These are phyloP conservation scores for Tipula helvola DNA, from an alignment of 2,888 invertebrate species.

Conservation along the genomic window DNA sequence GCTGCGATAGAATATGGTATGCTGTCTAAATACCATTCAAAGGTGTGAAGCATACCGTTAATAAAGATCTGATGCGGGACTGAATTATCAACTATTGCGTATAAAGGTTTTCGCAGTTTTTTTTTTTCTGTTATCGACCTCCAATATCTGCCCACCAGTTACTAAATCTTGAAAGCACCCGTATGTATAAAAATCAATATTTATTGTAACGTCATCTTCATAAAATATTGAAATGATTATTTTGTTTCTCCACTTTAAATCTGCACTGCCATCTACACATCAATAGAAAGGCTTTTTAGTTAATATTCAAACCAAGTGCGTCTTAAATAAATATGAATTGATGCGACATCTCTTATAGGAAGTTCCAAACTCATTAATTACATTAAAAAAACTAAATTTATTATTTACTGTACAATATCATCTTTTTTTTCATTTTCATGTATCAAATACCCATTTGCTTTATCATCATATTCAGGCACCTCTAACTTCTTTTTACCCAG, in stretches of 20 bases:
- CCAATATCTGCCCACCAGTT: no score
- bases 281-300: not conserved
- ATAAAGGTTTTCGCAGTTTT: no score
- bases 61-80: no score
- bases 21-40: no score
- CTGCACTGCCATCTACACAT: not conserved
- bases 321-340: not conserved
- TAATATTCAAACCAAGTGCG: not conserved
- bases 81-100: no score
- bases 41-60: no score
- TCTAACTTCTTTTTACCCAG: conserved; percentile 26
- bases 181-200: no score
- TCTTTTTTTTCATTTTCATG: conserved; percentile 24
- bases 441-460: not conserved
- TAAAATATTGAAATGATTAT: no score
- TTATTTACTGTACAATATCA: conserved; percentile 14
- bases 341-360: not conserved
- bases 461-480: conserved; percentile 16
- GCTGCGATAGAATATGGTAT: no score
- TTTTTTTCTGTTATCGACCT: no score
- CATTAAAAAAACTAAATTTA: not conserved
- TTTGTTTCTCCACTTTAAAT: not conserved
- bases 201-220: no score
- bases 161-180: no score
- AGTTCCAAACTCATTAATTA: not conserved